Conservation (phyloP, 2,888 invertebrate species). For the Phyllotreta striolata region DNA sequence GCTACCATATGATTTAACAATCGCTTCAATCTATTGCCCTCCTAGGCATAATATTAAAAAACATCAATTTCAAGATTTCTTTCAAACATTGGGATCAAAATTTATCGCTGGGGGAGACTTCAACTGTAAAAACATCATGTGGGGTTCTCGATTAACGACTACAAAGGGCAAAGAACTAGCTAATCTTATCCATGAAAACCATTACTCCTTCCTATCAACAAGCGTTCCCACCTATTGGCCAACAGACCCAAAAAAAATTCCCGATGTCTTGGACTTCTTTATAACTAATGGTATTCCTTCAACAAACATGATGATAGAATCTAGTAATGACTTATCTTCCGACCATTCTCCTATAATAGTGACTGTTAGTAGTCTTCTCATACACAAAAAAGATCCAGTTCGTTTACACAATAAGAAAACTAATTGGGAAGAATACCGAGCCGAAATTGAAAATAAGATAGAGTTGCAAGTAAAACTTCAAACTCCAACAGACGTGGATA, state of each 20-base stretch:
- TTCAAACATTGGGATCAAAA: background rate
- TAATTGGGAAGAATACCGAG: too few relatives aligned
- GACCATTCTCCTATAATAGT: too few relatives aligned
- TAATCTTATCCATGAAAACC: background rate
- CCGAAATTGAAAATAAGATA: too few relatives aligned
- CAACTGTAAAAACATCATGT: background rate
- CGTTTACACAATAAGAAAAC: too few relatives aligned
- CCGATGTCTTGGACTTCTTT: background rate
- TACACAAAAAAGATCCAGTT: too few relatives aligned
- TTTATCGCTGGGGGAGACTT: background rate
- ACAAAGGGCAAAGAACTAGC: background rate
- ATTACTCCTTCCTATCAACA: background rate
- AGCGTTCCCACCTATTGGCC: background rate
- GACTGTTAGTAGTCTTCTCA: too few relatives aligned
- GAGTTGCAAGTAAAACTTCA: too few relatives aligned
- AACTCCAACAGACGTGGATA: too few relatives aligned
- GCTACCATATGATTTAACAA: background rate
- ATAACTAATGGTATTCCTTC: too few relatives aligned
- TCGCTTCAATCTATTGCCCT: background rate
- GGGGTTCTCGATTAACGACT: background rate
- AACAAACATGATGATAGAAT: too few relatives aligned
- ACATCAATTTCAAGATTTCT: background rate
- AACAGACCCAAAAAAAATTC: background rate
- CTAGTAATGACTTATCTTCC: too few relatives aligned
- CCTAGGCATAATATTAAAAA: background rate